Percentiles rank a stretch among this genome's conserved stretches.
Evolutionary conservation across 2,797 vertebrate genomes (phyloP).

Genomic region (Glossophaga mutica): DNA sequence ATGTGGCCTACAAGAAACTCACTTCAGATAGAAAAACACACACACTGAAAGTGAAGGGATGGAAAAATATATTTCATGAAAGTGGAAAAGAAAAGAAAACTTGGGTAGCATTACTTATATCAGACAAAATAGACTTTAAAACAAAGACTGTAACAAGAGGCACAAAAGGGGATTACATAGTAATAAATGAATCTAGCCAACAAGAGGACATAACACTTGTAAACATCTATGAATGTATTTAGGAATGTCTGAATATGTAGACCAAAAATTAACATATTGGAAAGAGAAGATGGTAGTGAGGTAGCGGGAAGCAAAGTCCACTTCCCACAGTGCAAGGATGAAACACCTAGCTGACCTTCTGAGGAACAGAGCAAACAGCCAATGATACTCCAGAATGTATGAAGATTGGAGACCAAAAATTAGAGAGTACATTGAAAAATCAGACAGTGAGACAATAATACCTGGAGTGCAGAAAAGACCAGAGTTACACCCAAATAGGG

Average conservation of each 20-base stretch:
- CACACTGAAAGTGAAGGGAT: neutral
- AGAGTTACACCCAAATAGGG: too few species aligned
- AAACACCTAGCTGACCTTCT: too few species aligned
- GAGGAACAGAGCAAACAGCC: too few species aligned
- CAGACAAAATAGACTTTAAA: neutral
- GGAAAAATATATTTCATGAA: neutral
- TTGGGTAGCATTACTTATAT: neutral
- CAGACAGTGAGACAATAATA: too few species aligned
- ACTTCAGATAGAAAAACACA: neutral
- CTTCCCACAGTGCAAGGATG: too few species aligned
- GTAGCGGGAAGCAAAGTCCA: too few species aligned
- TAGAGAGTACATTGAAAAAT: too few species aligned
- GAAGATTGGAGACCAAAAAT: too few species aligned
- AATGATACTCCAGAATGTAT: too few species aligned
- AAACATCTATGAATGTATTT: neutral
- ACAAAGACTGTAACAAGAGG: neutral
- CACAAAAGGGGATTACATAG: neutral
- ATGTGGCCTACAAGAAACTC: neutral
- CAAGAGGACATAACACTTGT: neutral
- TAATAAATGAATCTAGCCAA: neutral
- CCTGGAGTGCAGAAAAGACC: too few species aligned
- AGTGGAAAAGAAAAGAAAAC: neutral
- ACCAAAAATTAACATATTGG: neutral
- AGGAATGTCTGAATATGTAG: neutral
- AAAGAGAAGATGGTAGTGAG: too few species aligned